Conservation (phyloP, 2,113 vertebrate species). For the Accipiter cooperii region DNA sequence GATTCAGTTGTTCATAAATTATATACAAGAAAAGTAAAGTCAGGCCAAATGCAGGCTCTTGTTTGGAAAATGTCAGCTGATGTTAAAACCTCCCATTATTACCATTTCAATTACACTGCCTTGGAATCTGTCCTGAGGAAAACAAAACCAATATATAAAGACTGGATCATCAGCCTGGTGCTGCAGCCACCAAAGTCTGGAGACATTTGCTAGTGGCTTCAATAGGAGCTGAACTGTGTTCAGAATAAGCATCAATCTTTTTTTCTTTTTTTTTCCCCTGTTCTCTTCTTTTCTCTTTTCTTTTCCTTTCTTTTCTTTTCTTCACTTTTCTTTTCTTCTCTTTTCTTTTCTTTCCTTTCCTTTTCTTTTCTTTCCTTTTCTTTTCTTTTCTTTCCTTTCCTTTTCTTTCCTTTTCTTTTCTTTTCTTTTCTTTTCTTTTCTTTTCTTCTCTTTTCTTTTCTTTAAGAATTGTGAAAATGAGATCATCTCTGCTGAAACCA, state of each 20-base stretch:
- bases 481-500: neutral
- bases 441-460: neutral
- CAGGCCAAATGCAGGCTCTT: neutral
- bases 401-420: too few species aligned
- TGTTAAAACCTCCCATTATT: conserved; percentile 14
- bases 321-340: neutral
- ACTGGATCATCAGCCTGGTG: neutral
- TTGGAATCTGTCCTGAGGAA: neutral
- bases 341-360: too few species aligned
- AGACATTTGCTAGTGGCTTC: neutral
- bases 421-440: neutral
- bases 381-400: neutral
- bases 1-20: neutral
- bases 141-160: conserved; percentile 13
- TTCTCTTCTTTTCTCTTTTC: neutral
- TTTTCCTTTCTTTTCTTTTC: neutral
- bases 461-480: neutral
- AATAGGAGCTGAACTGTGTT: neutral
- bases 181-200: neutral
- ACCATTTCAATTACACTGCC: neutral
- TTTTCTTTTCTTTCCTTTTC: too few species aligned
- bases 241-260: neutral
- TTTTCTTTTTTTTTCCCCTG: neutral
- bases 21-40: neutral
- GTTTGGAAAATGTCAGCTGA: neutral